Base-by-base conservation (phyloP, 2,113 vertebrate species). In the Meriones unguiculatus region DNA sequence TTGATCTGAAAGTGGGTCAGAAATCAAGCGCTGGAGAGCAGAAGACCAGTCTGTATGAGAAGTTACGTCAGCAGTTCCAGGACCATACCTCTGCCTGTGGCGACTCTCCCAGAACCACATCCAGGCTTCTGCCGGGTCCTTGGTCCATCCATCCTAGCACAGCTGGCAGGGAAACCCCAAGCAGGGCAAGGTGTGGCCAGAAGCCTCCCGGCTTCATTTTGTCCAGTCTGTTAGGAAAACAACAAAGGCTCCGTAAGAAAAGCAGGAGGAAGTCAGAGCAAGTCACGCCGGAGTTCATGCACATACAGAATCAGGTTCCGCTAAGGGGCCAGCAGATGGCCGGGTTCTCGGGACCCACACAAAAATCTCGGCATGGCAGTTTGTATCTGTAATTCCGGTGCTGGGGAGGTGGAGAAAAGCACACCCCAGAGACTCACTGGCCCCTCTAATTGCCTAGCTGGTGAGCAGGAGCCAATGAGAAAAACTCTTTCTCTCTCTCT, bases 201-300 rank as follows among this genome's bases (percentile, higher is more conserved):
- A 99, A 97, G 94, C 97, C 98, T 97, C 98, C 98, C 77, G 98
- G 98, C 95, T 98, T 98, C 99, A 99, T 99, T 98, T 81, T 98
- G 98, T 96, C 96, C 95, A 97, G 38, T 95, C 99, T 99, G 98
- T 90, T 95, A 64, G 97, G 95, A 95, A 98, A 78, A 98, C 22
- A 93, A 96, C 41, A 97, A 87, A 85, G 22, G 87, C 65, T 93
- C 77, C 97, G 93, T 62, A 20, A 41, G 35, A 57, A 65, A 87
- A 28, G 35, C 67, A 77, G 1, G 64, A 7, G 5, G 41, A 81
- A 75, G 57, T 11, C 25, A 15, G 1, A 73, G 18, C 41, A 65
- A 18, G 20, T 50, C 52, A 38, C 1, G 1, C 3, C 17, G 59
- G 7, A 62, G 82, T 59, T 17, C 15, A 52, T 8, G 11, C 1